phyloP scores from a whole-genome alignment of 2,113 vertebrate species.

The Rhadina sibilatrix region DNA sequence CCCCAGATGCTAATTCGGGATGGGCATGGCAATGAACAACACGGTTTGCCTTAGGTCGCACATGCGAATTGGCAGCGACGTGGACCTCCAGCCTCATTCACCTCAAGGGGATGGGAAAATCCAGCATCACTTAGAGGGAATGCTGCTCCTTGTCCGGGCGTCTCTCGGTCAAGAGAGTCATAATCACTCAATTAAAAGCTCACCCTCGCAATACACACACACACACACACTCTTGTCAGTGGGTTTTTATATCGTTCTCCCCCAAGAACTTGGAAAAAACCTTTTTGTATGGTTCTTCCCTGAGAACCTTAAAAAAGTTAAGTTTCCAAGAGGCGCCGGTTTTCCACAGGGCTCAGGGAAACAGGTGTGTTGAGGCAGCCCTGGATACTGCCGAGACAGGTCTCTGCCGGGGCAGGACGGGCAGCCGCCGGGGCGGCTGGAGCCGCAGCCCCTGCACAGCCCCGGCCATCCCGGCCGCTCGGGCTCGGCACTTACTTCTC shows the following conservation, averaged over 20 bases:
- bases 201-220: background rate
- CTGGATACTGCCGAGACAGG: accelerated
- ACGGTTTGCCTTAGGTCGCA: accelerated
- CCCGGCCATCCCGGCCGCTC: background rate
- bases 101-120: background rate
- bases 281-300: background rate
- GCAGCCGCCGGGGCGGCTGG: too few species aligned
- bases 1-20: background rate
- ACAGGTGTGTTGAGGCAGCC: background rate
- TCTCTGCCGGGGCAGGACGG: background rate
- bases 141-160: background rate
- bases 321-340: background rate
- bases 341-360: background rate
- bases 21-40: accelerated
- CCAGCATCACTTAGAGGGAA: background rate
- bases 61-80: accelerated
- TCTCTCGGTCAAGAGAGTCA: background rate
- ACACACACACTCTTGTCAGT: accelerated
- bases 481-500: conserved; percentile 84
- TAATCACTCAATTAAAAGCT: background rate
- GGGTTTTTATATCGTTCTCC: background rate
- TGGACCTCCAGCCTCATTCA: background rate
- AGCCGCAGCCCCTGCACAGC: background rate
- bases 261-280: background rate
- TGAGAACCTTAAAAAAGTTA: accelerated